Evolutionary conservation across 2,113 vertebrate genomes (phyloP), one percentile per base, ranked within the genome.

Genomic region (Trogon melanurus): DNA sequence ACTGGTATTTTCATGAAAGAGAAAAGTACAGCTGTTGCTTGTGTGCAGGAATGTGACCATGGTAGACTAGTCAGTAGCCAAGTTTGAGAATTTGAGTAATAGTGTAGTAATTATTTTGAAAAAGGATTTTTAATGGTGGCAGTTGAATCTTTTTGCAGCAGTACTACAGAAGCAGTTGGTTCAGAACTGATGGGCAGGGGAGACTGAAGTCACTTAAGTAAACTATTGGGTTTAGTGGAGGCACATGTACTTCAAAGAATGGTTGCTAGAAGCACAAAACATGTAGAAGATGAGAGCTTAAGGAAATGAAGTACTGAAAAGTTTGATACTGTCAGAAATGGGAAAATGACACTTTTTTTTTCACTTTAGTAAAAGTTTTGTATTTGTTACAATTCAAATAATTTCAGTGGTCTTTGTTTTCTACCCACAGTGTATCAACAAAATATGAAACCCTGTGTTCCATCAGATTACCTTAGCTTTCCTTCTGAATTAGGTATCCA

Each of bases 101-200:
- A 3, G 10, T 44, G 34, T 56, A 62, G 10, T 78, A 61, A 41
- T 0, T 0, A 19, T 81, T 87, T 8, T 5, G 0, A 6, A 84
- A 74, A n/a, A 54, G 13, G 3, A 17, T 9, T 73, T 74, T 64
- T 67, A 65, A 16, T 50, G 41, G 20, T 57, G 54, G 18, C 11
- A 27, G 13, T 66, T 89, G 36, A 89, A 58, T 67, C 21, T 23
- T 86, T 22, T 45, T 81, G 47, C 65, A 62, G 2, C 16, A 22
- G 0, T 60, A 30, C 21, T 71, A 7, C 20, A 85, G 78, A 71
- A 85, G 8, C 15, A 34, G 14, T 64, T 87, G 53, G 16, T 72
- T 85, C 41, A 47, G 67, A 67, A 85, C n/a, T 65, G 29, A 30
- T 44, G 20, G 81, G 48, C 5, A 3, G 29, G 15, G 30, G 62